Conservation (phyloP, 2,797 vertebrate genomes). For the Enteromius radiatus region DNA sequence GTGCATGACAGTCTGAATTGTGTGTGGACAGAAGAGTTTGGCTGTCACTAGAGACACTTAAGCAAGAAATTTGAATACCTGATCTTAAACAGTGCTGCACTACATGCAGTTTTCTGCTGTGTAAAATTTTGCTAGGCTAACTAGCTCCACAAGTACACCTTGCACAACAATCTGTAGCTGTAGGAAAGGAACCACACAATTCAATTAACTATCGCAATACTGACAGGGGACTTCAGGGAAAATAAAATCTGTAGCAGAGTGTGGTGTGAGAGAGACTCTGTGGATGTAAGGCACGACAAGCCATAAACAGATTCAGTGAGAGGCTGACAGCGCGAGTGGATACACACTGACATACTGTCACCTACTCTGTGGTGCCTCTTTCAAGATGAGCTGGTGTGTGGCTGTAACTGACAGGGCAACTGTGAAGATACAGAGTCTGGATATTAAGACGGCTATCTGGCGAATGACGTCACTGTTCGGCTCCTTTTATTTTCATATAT, state of each 20-base stretch:
- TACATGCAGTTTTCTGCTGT: too few species aligned
- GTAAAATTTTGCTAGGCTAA: background rate
- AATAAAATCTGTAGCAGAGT: background rate
- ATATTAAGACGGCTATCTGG: background rate
- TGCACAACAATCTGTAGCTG: background rate
- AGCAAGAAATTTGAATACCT: background rate
- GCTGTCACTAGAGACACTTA: background rate
- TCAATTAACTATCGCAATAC: background rate
- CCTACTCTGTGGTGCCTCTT: conserved; percentile 31
- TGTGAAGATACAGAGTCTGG: conserved; percentile 29
- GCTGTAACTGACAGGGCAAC: conserved; percentile 41
- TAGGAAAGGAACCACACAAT: background rate
- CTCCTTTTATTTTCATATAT: background rate
- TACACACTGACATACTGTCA: conserved; percentile 51
- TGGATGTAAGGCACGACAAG: conserved; percentile 4
- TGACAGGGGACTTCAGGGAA: background rate
- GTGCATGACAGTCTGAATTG: background rate
- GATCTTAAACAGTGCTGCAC: background rate
- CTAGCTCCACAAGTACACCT: background rate
- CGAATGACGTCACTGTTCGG: background rate
- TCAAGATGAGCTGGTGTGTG: conserved; percentile 38
- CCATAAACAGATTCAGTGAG: conserved; percentile 39
- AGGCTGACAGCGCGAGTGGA: conserved; percentile 6
- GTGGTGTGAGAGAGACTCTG: conserved; percentile 2
- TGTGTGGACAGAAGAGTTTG: background rate